Evolutionary conservation across 1,140 invertebrate species (phyloP).

Genomic region (Papilio helenus): DNA sequence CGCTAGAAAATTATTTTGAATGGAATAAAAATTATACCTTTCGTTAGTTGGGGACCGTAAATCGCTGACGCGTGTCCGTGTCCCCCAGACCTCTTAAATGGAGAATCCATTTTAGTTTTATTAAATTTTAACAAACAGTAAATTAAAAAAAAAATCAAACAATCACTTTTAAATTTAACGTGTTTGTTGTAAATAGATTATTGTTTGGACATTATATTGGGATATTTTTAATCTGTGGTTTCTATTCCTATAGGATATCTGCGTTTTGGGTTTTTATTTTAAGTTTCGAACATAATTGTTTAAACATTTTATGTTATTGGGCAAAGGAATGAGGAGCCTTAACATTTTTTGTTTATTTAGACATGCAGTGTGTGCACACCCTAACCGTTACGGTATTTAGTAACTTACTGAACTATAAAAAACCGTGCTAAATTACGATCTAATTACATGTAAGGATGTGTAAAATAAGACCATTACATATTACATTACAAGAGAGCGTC

Average conservation of each 20-base stretch:
- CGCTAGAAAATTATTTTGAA: constrained; percentile 34
- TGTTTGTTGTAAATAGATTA: background rate
- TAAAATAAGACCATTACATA: background rate
- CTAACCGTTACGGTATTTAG: constrained; percentile 31
- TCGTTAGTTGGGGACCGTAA: constrained; percentile 35
- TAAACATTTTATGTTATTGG: background rate
- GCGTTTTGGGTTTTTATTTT: too few species aligned
- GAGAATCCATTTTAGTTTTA: constrained; percentile 29
- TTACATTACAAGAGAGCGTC: too few species aligned
- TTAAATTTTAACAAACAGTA: background rate
- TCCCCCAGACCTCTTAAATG: constrained; percentile 40
- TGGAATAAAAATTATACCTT: constrained; percentile 41
- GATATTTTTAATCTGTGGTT: too few species aligned
- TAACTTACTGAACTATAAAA: constrained; percentile 25
- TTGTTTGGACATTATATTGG: background rate
- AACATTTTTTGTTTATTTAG: background rate
- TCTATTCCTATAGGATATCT: too few species aligned
- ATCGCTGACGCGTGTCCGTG: constrained; percentile 34
- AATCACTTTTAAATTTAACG: background rate
- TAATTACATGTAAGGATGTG: background rate
- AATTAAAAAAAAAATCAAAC: background rate
- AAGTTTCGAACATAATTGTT: background rate
- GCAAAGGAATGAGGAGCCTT: background rate
- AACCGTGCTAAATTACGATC: background rate
- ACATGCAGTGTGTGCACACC: constrained; percentile 2